Evolutionary conservation across 2,888 invertebrate species (phyloP), one percentile per base, ranked within the genome.

Genomic region (Heliconius sara): DNA sequence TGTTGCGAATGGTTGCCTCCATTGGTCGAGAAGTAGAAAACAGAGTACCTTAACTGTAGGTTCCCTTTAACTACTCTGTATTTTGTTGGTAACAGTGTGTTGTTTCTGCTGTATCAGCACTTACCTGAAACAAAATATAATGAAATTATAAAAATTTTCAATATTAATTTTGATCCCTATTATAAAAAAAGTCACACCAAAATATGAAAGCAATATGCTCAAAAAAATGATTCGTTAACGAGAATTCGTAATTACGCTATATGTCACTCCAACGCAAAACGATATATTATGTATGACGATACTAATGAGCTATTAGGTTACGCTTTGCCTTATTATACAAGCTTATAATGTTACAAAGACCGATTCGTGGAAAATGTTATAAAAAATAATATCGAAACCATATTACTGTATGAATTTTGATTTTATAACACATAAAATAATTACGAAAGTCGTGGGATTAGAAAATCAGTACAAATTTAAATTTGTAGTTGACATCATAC

Each of bases 291-390:
- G 39, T 65, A 65, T 65, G 25, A 27, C 9, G 10, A 39, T 65
- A 75, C 65, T 75, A 75, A 75, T 75, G 75, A 75, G 75, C 65
- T 75, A 66, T 75, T 65, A 47, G 22, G 47, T 75, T 75, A 66
- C 75, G 75, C 65, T 60, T n/a, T 60, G 43, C 47, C 47, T 75
- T 66, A 75, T 75, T 75, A 66, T 66, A 66, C 43, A 75, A 43
- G 75, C 75, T 75, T 75, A 75, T 66, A 43, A 65, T 22, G 25
- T 75, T 66, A 66, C 75, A 66, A 75, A 47, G 75, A n/a, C 34
- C n/a, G 34, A 57, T 60, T 39, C 39, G 10, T 73, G 60, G 60
- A 60, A 60, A 34, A 60, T 57, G 7, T 12, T 60, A 39, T 60
- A n/a, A 57, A 73, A 60, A 39, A 60, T 60, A 2, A n/a, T n/a